Percentiles rank a stretch among this genome's conserved stretches.
These are phyloP conservation scores for Ernsta delagoae DNA, from an alignment of 2,888 invertebrate genomes.

Conservation along the genomic window DNA sequence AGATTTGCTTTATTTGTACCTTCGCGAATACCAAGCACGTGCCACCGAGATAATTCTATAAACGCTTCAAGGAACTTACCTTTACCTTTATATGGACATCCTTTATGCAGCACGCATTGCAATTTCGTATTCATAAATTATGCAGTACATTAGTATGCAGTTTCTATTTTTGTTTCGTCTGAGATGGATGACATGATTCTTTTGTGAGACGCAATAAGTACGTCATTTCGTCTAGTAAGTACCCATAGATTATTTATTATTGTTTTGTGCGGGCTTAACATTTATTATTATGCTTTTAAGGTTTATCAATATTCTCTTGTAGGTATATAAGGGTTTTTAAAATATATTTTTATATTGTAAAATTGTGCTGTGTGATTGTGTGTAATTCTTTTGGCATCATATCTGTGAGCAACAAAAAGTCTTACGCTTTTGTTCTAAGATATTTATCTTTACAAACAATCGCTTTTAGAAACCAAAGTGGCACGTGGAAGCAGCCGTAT, in stretches of 20 bases:
- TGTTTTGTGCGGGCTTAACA: no score
- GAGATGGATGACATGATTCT: conserved; percentile 36
- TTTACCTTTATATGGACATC: conserved; percentile 37
- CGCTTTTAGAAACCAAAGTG: conserved; percentile 37
- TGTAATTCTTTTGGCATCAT: not conserved
- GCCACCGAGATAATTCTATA: conserved; percentile 37
- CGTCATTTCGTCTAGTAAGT: no score
- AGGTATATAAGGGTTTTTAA: no score
- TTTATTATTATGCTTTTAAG: no score
- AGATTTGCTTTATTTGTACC: conserved; percentile 29
- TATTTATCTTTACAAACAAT: conserved; percentile 32
- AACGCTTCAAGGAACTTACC: conserved; percentile 35
- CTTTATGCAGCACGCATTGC: conserved; percentile 35
- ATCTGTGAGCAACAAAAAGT: conserved; percentile 2
- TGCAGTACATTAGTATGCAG: conserved; percentile 37
- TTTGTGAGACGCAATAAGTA: conserved; percentile 25
- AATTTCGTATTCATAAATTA: conserved; percentile 37
- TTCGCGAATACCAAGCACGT: conserved; percentile 30
- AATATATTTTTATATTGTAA: no score
- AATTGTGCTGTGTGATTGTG: no score
- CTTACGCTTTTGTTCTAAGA: conserved; percentile 18
- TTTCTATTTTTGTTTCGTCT: conserved; percentile 36
- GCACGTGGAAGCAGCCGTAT: conserved; percentile 33
- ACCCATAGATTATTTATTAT: no score
- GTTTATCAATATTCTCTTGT: no score